Percentiles rank a stretch among this genome's conserved stretches.
These are phyloP conservation scores for Cassiopea xamachana DNA, from an alignment of 30 jellyfish, hydroid and myxozoan species.

Conservation along the genomic window DNA sequence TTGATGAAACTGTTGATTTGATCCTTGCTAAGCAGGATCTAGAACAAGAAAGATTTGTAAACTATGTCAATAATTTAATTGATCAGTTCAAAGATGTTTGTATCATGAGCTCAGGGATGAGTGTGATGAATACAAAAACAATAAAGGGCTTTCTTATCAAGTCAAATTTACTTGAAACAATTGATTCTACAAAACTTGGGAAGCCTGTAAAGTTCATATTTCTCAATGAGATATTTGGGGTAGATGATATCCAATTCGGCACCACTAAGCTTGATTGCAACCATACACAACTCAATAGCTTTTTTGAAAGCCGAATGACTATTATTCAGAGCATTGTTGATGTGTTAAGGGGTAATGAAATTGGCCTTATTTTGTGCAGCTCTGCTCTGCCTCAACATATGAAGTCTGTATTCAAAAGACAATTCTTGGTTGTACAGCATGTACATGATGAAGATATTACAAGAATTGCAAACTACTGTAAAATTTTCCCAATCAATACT, in stretches of 20 bases:
- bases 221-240: conserved; percentile 11
- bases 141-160: conserved; percentile 35
- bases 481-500: conserved; percentile 38
- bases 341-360: not conserved
- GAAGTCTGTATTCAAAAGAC: not conserved
- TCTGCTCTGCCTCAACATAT: conserved; percentile 32
- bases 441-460: conserved; percentile 41
- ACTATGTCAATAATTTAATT: conserved; percentile 12
- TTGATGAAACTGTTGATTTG: conserved; percentile 19
- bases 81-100: conserved; percentile 53
- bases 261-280: not conserved
- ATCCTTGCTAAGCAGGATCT: not conserved
- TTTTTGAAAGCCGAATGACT: not conserved
- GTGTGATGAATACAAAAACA: conserved; percentile 17
- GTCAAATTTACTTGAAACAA: not conserved
- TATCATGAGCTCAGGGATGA: conserved; percentile 23
- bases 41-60: not conserved
- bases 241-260: conserved; percentile 18
- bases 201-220: conserved; percentile 15
- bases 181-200: not conserved
- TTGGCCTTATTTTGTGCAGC: conserved; percentile 16
- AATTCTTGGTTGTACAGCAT: conserved; percentile 21
- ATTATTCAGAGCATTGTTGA: not conserved
- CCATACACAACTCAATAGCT: not conserved
- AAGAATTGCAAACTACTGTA: conserved; percentile 14